Base-by-base conservation (phyloP, 2,888 invertebrate species). In the Malachius bipustulatus region DNA sequence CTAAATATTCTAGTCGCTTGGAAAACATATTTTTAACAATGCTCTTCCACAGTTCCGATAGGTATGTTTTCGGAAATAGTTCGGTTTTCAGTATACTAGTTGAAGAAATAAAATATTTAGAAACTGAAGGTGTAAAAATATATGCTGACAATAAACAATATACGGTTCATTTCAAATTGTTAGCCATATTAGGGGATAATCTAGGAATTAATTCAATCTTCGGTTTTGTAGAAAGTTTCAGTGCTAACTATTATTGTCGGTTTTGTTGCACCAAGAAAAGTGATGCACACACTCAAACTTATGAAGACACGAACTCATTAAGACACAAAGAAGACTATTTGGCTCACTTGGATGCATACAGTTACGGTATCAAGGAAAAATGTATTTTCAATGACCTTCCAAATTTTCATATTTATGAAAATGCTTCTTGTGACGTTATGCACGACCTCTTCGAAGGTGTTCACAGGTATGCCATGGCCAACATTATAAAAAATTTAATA, bases 11-110 rank as follows among this genome's bases (percentile, higher is more conserved):
- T 15, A 39, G 37, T 16, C 34, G 38, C 27, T 39, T 49, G 30
- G 43, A 47, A 41, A 46, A 48, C 40, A 46, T 51, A 13, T 48
- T 53, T 47, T 42, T 52, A 30, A 45, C 41, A n/a, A n/a, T n/a
- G n/a, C n/a, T n/a, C n/a, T n/a, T n/a, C n/a, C n/a, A n/a, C n/a
- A n/a, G n/a, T n/a, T n/a, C n/a, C n/a, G n/a, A n/a, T n/a, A 37
- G 47, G 30, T 46, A 45, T 36, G 40, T 35, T 14, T 48, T 43
- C 36, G 48, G 46, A 9, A 51, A 49, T 43, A 36, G 39, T 26
- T 32, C 41, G 33, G 43, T 45, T 13, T 48, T 55, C 39, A 14
- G 41, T 9, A 40, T 41, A 19, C 35, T 55, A 4, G 44, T 50
- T 16, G 29, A 41, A 24, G 47, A 49, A 40, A 35, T 49, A 14